Evolutionary conservation across 2,113 vertebrate genomes (phyloP).

Genomic region (Ctenodactylus gundi): DNA sequence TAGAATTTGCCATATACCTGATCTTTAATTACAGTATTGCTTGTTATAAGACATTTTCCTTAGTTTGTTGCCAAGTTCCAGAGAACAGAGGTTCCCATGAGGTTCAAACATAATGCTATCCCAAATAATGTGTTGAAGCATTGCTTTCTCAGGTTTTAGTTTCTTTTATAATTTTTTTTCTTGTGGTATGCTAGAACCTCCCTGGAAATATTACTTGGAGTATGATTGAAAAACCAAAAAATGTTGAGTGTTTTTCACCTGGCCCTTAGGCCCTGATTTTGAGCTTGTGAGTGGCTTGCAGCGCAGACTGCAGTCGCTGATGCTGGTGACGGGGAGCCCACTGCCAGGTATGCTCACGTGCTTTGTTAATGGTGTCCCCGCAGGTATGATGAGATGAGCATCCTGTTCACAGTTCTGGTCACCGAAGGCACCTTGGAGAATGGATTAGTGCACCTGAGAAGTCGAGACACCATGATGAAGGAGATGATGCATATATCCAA

Average conservation of each 20-base stretch:
- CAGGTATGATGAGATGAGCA: conserved; percentile 97
- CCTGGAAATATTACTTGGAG: conserved; percentile 24
- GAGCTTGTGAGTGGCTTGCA: not conserved
- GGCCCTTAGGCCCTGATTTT: not conserved
- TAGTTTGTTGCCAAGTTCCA: not conserved
- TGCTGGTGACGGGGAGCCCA: too few relatives aligned
- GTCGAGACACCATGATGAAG: conserved; percentile 93
- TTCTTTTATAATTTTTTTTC: not conserved
- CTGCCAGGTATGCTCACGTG: not conserved
- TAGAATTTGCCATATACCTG: not conserved
- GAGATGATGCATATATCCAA: conserved; percentile 96
- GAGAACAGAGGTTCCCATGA: not conserved
- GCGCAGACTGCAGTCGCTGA: too few relatives aligned
- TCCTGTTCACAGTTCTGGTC: conserved; percentile 92
- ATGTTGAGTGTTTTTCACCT: not conserved
- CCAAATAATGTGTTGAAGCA: not conserved
- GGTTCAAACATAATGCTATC: not conserved
- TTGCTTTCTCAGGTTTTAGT: conserved; percentile 35
- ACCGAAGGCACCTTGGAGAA: conserved; percentile 92
- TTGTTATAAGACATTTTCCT: not conserved
- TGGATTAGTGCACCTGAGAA: conserved; percentile 93
- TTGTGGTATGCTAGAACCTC: not conserved
- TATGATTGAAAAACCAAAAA: conserved; percentile 10
- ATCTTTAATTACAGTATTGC: not conserved
- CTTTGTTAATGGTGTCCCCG: conserved; percentile 34